Evolutionary conservation across 1,140 invertebrate genomes (phyloP), one percentile per base, ranked within the genome.

Genomic region (Magallana angulata): DNA sequence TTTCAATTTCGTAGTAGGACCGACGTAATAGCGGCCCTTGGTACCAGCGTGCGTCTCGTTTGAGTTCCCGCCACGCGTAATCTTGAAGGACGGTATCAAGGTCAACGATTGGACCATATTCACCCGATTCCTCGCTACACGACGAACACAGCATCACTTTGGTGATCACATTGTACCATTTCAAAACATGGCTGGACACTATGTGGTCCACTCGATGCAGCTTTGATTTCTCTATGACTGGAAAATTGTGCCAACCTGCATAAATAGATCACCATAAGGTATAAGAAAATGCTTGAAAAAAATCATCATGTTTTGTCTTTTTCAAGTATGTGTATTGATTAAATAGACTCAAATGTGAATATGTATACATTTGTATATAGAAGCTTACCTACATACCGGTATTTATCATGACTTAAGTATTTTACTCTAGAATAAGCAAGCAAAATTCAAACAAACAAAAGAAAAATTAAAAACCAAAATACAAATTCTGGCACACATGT

Each of bases 41-140:
- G 56, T 91, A 91, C 90, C 91, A 92, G 11, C 89, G 80, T 14
- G 90, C 87, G 59, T 91, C 91, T 12, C 91, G 87, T 58, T 90
- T 91, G 12, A 92, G 85, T 86, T 92, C 91, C 64, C 86, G 71
- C 91, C 91, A 92, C 64, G 91, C 91, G 58, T 91, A 92, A 30
- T 92, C 91, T 16, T 90, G 89, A 16, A 92, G 84, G 11, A 91
- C 76, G 82, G 89, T 90, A 56, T 92, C 91, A 14, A 92, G 88
- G 82, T 92, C 91, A 85, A 91, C 85, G 2, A 92, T 91, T 36
- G 91, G 87, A 30, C 91, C 91, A 58, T 86, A 57, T 7, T 92
- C 91, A 58, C 85, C 56, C 30, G 88, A 86, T 57, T 90, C 90
- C 7, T 87, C 83, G 57, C 87, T 84, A 85, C 89, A 89, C 36